Evolutionary conservation across 2,797 vertebrate species (phyloP).

Genomic region (Spinibarbus caldwelli): DNA sequence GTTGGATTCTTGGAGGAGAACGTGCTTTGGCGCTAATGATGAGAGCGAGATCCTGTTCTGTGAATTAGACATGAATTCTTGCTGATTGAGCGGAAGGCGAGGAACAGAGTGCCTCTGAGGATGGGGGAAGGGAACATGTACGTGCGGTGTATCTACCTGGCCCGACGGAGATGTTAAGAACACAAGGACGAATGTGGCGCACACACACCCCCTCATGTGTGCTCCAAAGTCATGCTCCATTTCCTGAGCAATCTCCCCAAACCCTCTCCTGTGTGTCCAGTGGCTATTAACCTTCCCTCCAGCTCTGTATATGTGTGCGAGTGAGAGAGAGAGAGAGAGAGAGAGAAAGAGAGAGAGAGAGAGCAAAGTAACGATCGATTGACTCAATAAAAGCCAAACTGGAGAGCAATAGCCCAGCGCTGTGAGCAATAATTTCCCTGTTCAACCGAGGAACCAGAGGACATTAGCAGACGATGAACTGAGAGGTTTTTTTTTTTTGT

Average conservation of each 20-base stretch:
- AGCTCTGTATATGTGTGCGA: conserved; percentile 57
- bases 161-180: conserved; percentile 50
- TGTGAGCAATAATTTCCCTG: conserved; percentile 70
- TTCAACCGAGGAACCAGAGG: conserved; percentile 66
- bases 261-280: conserved; percentile 63
- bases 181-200: conserved; percentile 60
- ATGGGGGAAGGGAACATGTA: not conserved
- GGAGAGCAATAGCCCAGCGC: conserved; percentile 64
- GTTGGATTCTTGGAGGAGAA: conserved; percentile 24
- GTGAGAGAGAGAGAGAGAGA: conserved; percentile 43
- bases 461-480: conserved; percentile 71
- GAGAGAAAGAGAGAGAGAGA: too few species aligned
- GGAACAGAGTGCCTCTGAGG: conserved; percentile 6
- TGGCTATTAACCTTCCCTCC: conserved; percentile 71
- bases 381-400: conserved; percentile 74
- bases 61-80: conserved; percentile 26
- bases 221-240: conserved; percentile 68
- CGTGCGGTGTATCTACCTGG: conserved; percentile 30
- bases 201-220: conserved; percentile 57
- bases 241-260: conserved; percentile 69
- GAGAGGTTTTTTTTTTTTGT: conserved; percentile 45
- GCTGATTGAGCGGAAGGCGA: conserved; percentile 29
- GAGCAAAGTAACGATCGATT: conserved; percentile 72
- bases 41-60: not conserved
- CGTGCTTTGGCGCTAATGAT: conserved; percentile 23